Evolutionary conservation across 2,797 vertebrate genomes (phyloP).

Genomic region (Lates japonicus): DNA sequence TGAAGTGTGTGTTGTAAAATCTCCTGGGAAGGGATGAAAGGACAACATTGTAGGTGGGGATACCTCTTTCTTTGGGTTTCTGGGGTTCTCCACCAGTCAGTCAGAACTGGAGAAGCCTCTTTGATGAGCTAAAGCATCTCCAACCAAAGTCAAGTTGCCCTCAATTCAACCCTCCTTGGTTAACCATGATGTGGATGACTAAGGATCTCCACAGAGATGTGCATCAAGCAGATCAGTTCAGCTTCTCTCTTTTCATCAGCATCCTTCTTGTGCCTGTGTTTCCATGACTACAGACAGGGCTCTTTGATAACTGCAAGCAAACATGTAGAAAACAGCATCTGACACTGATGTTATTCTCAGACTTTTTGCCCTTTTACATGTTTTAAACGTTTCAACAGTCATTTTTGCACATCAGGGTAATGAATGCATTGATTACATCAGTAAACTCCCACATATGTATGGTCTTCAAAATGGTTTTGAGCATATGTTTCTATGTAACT

Average conservation of each 20-base stretch:
- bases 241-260: background rate
- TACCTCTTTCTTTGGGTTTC: no score
- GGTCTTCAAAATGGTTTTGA: background rate
- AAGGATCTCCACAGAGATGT: background rate
- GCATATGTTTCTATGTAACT: background rate
- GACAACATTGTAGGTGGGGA: no score
- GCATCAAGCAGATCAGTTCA: background rate
- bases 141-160: no score
- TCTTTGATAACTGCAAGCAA: background rate
- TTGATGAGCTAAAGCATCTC: no score
- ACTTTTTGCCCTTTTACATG: background rate
- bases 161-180: no score
- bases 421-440: background rate
- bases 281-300: slow-evolving; percentile 13
- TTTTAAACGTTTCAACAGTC: background rate
- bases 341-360: background rate
- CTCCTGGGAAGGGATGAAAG: no score
- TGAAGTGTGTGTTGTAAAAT: no score
- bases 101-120: no score
- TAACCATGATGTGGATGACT: no score
- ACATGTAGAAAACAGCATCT: background rate
- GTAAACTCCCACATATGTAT: no score
- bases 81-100: no score
- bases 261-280: slow-evolving; percentile 5
- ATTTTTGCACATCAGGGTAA: no score